phyloP scores from a whole-genome alignment of 1,140 invertebrate species.

The Dysdera silvatica region DNA sequence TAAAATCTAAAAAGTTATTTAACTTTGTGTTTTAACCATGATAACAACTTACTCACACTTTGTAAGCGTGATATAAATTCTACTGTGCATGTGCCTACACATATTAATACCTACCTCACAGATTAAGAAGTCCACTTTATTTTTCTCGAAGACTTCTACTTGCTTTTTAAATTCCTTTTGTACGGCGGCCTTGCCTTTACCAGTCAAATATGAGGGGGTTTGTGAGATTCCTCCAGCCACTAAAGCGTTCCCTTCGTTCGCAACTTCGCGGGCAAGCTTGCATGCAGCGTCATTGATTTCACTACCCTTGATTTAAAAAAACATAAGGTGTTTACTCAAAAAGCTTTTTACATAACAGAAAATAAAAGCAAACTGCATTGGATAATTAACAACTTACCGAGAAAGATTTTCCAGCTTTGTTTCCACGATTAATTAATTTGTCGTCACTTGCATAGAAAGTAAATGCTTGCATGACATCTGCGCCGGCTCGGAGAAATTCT shows the following conservation, averaged over 20 bases:
- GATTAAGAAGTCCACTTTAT: slow-evolving; percentile 44
- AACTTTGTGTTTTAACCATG: too few species aligned
- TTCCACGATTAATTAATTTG: slow-evolving; percentile 44
- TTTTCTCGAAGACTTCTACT: slow-evolving; percentile 43
- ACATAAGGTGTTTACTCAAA: too few species aligned
- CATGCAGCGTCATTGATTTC: slow-evolving; percentile 43
- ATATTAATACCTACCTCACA: slow-evolving; percentile 41
- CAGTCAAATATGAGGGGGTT: slow-evolving; percentile 43
- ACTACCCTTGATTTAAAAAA: slow-evolving; percentile 32
- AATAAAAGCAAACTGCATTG: neutral
- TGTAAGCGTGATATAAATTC: neutral
- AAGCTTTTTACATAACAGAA: neutral
- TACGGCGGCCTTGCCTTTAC: slow-evolving; percentile 34
- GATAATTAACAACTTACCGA: slow-evolving; percentile 34
- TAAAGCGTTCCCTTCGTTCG: slow-evolving; percentile 41
- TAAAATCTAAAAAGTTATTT: too few species aligned
- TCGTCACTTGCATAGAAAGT: slow-evolving; percentile 47
- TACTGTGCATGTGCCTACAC: neutral
- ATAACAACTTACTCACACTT: slow-evolving; percentile 2
- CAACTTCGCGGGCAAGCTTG: slow-evolving; percentile 40
- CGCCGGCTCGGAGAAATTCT: slow-evolving; percentile 44
- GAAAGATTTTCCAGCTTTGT: slow-evolving; percentile 38
- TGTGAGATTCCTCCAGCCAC: slow-evolving; percentile 42
- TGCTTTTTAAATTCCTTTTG: slow-evolving; percentile 43
- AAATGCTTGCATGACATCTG: slow-evolving; percentile 47